A percentile compares a stretch with the other conserved stretches of the same genome.
phyloP scores from a whole-genome alignment of 2,888 invertebrate genomes.

The Mantis religiosa region DNA sequence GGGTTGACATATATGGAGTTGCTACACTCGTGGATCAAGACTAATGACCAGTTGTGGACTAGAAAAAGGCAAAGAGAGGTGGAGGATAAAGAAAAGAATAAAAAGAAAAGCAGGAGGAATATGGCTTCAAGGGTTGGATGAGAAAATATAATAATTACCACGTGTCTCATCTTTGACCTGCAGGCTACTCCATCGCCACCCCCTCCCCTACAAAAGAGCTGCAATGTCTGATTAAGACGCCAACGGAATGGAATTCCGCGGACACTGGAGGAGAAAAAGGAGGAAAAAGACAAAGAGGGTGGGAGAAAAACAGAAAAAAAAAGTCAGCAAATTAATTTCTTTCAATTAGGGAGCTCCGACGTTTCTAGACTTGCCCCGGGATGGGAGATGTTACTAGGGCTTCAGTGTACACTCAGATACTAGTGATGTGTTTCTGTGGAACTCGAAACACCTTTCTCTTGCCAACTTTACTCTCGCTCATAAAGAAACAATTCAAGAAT shows the following conservation, averaged over 20 bases:
- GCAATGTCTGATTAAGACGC: slow-evolving; percentile 26
- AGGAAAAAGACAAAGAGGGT: background rate
- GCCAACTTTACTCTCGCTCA: background rate
- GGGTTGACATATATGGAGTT: background rate
- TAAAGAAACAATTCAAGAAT: no score
- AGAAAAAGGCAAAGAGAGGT: background rate
- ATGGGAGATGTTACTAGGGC: background rate
- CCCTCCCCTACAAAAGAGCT: background rate
- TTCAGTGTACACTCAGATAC: background rate
- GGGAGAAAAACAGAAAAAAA: background rate
- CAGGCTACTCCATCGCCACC: slow-evolving; percentile 8
- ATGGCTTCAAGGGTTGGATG: background rate
- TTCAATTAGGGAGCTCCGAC: slow-evolving; percentile 28
- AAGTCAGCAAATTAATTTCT: slow-evolving; percentile 31
- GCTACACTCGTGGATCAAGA: background rate
- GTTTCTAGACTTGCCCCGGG: background rate
- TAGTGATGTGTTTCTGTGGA: background rate
- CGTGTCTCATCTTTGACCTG: slow-evolving; percentile 31
- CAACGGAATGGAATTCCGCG: slow-evolving; percentile 23
- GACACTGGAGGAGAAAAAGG: background rate
- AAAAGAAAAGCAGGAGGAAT: background rate
- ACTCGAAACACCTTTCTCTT: background rate
- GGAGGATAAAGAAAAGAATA: background rate
- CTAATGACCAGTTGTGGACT: background rate
- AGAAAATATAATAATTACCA: slow-evolving; percentile 30